A percentile compares a stretch with the other conserved stretches of the same genome.
Evolutionary conservation across 2,113 vertebrate genomes (phyloP).

Genomic region (Gymnarchus niloticus): DNA sequence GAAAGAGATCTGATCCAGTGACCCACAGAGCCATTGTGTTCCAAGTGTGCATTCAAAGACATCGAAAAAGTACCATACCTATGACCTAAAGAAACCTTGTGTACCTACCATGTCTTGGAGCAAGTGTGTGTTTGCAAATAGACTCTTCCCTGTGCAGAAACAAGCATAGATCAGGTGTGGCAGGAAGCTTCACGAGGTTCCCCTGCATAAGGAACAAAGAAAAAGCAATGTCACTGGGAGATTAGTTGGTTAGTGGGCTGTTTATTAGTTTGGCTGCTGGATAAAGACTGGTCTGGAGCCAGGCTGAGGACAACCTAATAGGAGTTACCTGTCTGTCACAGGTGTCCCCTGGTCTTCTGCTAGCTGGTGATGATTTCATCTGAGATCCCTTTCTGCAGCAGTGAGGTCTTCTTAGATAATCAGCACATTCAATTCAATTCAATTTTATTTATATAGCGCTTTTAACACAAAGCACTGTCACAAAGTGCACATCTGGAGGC

Average conservation of each 20-base stretch:
- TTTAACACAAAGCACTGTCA: no score
- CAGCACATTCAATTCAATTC: constrained; percentile 32
- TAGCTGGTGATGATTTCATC: constrained; percentile 30
- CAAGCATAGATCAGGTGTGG: not conserved
- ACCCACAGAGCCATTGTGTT: not conserved
- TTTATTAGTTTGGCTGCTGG: not conserved
- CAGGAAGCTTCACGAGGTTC: not conserved
- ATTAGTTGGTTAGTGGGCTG: not conserved
- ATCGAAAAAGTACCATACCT: not conserved
- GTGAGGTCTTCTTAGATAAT: constrained; percentile 45
- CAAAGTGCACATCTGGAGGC: constrained; percentile 61
- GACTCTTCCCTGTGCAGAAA: constrained; percentile 19
- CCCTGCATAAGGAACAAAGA: constrained; percentile 19
- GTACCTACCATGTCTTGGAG: not conserved
- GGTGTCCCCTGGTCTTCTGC: not conserved
- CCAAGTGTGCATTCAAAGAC: constrained; percentile 26
- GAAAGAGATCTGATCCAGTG: constrained; percentile 33
- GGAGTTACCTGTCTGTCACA: constrained; percentile 27
- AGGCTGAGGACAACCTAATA: not conserved
- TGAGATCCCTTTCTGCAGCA: constrained; percentile 21
- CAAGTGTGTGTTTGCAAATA: constrained; percentile 32
- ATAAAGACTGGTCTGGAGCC: not conserved
- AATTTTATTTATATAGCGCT: no score
- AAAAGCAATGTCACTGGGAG: not conserved
- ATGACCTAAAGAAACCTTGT: not conserved